phyloP scores from a whole-genome alignment of 2,113 vertebrate genomes.

The Prunella fulvescens region DNA sequence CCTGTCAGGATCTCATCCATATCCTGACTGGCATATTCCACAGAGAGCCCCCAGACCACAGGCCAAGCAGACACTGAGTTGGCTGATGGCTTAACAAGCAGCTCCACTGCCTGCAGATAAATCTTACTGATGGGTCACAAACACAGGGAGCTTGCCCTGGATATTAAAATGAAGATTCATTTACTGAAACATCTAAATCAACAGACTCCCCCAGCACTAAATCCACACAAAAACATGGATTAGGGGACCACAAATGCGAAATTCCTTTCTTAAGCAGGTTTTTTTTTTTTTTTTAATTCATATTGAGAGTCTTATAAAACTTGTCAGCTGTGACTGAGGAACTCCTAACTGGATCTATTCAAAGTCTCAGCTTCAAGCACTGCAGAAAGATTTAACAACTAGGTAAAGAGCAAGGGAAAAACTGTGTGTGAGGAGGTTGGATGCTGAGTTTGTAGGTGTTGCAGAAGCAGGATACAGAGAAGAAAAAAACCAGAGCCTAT shows the following conservation, averaged over 20 bases:
- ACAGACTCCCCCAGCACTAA: background rate
- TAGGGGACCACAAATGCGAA: background rate
- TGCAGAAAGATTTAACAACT: slow-evolving; percentile 40
- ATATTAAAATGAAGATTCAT: background rate
- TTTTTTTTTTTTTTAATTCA: background rate
- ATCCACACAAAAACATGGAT: background rate
- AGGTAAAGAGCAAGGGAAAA: slow-evolving; percentile 17
- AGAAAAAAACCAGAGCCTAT: slow-evolving; percentile 28
- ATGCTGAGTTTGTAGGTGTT: slow-evolving; percentile 57
- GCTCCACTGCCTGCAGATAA: background rate
- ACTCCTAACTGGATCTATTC: slow-evolving; percentile 35
- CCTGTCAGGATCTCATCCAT: background rate
- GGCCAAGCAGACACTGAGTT: background rate
- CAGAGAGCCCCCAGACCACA: background rate
- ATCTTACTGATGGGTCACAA: background rate
- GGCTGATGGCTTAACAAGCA: background rate
- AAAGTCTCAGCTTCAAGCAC: slow-evolving; percentile 19
- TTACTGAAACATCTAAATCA: background rate
- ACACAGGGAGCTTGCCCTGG: background rate
- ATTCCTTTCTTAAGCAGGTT: background rate
- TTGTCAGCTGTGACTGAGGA: slow-evolving; percentile 24
- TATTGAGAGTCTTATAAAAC: slow-evolving; percentile 7
- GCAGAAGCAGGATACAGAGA: slow-evolving; percentile 42
- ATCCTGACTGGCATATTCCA: background rate
- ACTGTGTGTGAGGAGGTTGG: background rate